Percentiles rank a stretch among this genome's conserved stretches.
Evolutionary conservation across 1,140 invertebrate species (phyloP).

Genomic region (Oedothorax gibbosus): DNA sequence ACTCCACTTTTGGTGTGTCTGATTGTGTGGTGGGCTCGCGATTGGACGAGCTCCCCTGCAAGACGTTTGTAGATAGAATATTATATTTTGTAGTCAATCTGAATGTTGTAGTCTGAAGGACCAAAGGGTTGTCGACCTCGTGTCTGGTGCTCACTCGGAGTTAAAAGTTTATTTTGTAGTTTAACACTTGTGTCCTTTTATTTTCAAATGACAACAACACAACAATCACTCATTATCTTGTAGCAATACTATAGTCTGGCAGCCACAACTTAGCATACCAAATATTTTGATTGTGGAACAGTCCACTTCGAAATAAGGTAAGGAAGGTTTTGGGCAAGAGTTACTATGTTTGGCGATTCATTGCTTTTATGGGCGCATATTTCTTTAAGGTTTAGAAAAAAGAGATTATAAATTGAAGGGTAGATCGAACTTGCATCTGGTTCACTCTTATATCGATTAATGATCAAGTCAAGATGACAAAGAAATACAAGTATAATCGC

Average conservation of each 20-base stretch:
- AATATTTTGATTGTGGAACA: too few relatives aligned
- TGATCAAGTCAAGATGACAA: too few relatives aligned
- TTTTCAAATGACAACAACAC: not conserved
- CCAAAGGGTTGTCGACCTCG: slow-evolving; percentile 60
- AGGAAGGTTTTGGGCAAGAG: too few relatives aligned
- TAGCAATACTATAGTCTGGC: not conserved
- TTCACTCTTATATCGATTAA: too few relatives aligned
- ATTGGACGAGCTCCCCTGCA: slow-evolving; percentile 17
- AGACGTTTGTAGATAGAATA: slow-evolving; percentile 48
- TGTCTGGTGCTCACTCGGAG: slow-evolving; percentile 59
- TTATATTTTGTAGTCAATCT: slow-evolving; percentile 53
- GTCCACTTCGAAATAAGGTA: not conserved
- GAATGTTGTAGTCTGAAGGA: slow-evolving; percentile 59
- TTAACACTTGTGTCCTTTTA: slow-evolving; percentile 29
- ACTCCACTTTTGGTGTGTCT: too few relatives aligned
- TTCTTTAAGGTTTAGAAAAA: too few relatives aligned
- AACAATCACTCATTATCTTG: not conserved
- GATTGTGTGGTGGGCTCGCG: not conserved
- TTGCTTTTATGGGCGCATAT: too few relatives aligned
- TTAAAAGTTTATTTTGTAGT: slow-evolving; percentile 61
- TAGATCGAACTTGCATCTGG: too few relatives aligned
- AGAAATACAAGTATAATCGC: too few relatives aligned
- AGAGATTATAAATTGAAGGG: too few relatives aligned
- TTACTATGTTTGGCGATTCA: too few relatives aligned
- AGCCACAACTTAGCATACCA: not conserved